phyloP scores from a whole-genome alignment of 1,140 invertebrate genomes.

The Tetramorium alpestre region DNA sequence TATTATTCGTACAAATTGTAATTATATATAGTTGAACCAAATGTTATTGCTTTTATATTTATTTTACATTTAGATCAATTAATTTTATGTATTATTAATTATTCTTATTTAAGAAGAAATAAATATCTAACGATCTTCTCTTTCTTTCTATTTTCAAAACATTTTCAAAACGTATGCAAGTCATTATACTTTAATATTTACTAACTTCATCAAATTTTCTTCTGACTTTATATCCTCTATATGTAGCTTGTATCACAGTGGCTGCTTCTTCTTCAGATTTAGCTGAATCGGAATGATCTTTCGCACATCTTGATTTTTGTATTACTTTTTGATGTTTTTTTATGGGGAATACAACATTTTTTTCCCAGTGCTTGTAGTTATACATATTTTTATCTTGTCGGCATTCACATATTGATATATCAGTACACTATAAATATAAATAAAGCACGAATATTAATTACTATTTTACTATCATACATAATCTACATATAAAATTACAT shows the following conservation, averaged over 20 bases:
- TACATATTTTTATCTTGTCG: conserved; percentile 55
- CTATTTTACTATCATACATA: neutral
- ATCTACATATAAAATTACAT: too few species aligned
- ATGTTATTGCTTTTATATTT: neutral
- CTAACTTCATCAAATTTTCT: conserved; percentile 87
- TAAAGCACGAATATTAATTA: too few species aligned
- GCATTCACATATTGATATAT: conserved; percentile 50
- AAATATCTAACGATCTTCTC: neutral
- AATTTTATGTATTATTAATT: neutral
- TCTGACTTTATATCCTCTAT: conserved; percentile 89
- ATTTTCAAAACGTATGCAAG: neutral
- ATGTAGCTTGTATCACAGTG: conserved; percentile 90
- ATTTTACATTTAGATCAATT: neutral
- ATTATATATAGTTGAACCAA: neutral
- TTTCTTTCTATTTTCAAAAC: neutral
- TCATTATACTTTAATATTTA: conserved; percentile 18
- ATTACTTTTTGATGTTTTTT: conserved; percentile 51
- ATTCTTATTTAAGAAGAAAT: neutral
- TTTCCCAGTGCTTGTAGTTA: conserved; percentile 49
- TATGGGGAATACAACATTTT: conserved; percentile 52
- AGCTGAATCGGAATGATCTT: conserved; percentile 64
- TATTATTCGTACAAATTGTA: neutral
- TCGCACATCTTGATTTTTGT: conserved; percentile 50
- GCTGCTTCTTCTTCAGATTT: conserved; percentile 87
- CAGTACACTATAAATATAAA: conserved; percentile 17